A percentile compares a stretch with the other conserved stretches of the same genome.
Evolutionary conservation across 2,797 vertebrate species (phyloP).

Genomic region (Graptemys geographica): DNA sequence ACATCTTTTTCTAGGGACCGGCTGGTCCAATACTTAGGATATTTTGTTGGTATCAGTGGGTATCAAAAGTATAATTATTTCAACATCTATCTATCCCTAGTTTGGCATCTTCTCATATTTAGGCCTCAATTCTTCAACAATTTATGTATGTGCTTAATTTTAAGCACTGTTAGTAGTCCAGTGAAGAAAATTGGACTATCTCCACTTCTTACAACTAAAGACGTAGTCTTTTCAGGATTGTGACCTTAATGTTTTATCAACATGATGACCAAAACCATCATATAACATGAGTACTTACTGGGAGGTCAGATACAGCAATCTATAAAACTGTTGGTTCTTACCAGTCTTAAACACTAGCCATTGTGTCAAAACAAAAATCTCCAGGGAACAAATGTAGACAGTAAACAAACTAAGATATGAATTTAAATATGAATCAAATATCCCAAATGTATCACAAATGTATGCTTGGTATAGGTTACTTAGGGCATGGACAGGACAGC

Average conservation of each 20-base stretch:
- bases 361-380: neutral
- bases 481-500: neutral
- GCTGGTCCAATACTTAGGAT: fast-evolving
- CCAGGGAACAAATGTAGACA: neutral
- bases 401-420: neutral
- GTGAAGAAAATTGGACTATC: neutral
- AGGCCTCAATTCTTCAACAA: neutral
- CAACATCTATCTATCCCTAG: neutral
- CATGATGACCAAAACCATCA: neutral
- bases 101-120: neutral
- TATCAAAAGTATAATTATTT: neutral
- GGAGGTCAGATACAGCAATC: neutral
- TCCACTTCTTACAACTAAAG: neutral
- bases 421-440: neutral
- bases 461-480: neutral
- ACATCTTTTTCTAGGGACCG: neutral
- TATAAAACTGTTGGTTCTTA: neutral
- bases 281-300: neutral
- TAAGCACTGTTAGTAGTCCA: fast-evolving
- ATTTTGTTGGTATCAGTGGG: neutral
- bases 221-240: fast-evolving
- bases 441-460: neutral
- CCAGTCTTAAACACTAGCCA: neutral
- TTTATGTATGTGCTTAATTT: fast-evolving
- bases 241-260: neutral